phyloP scores from a whole-genome alignment of 2,888 invertebrate species.

The Archaeoteleia sp. region DNA sequence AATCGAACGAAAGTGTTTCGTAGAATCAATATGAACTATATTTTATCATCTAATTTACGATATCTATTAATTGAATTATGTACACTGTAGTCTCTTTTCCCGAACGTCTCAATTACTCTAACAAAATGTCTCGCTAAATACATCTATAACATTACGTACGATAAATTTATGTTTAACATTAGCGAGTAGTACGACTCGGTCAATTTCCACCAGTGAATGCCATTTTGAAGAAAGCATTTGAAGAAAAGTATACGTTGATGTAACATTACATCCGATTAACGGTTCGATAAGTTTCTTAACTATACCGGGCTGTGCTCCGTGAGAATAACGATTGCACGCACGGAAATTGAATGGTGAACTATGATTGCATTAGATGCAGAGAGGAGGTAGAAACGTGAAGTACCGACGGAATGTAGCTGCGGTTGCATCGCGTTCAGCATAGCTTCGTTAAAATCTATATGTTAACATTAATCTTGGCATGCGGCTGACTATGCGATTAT shows the following conservation, averaged over 20 bases:
- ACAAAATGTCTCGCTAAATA: too few species aligned
- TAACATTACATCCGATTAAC: conserved; percentile 27
- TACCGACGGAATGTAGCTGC: conserved; percentile 8
- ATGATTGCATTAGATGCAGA: conserved; percentile 45
- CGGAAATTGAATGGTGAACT: conserved; percentile 48
- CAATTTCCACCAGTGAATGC: conserved; percentile 26
- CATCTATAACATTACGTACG: too few species aligned
- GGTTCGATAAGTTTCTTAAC: conserved; percentile 28
- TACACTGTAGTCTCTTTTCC: too few species aligned
- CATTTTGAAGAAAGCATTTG: background rate
- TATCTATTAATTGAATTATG: too few species aligned
- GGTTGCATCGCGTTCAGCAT: conserved; percentile 9
- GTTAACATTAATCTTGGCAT: conserved; percentile 30
- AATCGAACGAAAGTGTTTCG: too few species aligned
- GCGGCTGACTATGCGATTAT: conserved; percentile 25
- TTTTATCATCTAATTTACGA: too few species aligned
- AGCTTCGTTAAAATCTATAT: conserved; percentile 27
- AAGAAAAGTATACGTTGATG: conserved; percentile 9
- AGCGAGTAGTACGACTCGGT: too few species aligned
- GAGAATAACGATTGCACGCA: conserved; percentile 41
- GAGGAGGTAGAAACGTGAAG: conserved; percentile 18
- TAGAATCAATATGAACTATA: too few species aligned
- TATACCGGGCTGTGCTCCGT: conserved; percentile 1
- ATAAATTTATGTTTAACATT: too few species aligned
- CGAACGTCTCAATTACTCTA: too few species aligned